Percentiles rank a stretch among this genome's conserved stretches.
Conservation (phyloP, 2,888 invertebrate species). For the Sisyra terminalis region DNA sequence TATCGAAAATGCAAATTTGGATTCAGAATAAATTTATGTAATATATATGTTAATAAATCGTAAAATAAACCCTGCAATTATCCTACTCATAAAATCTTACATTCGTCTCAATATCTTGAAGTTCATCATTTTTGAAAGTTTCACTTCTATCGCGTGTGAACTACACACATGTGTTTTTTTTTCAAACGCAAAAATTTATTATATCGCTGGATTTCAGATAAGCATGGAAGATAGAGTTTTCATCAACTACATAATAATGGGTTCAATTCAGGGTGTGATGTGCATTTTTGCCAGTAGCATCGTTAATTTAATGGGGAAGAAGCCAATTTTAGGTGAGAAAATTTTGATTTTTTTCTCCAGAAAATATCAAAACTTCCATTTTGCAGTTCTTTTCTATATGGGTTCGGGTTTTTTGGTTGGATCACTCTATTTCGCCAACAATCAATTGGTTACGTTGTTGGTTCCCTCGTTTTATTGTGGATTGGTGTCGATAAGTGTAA, state of each 20-base stretch:
- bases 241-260: constrained; percentile 50
- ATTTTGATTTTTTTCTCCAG: background rate
- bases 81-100: too few relatives aligned
- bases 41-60: too few relatives aligned
- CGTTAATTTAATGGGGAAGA: constrained; percentile 34
- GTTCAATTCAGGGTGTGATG: constrained; percentile 40
- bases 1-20: too few relatives aligned
- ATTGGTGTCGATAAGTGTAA: constrained; percentile 2
- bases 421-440: constrained; percentile 4
- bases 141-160: too few relatives aligned
- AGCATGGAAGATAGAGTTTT: constrained; percentile 32
- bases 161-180: too few relatives aligned
- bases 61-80: too few relatives aligned
- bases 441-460: constrained; percentile 2
- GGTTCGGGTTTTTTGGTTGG: constrained; percentile 6
- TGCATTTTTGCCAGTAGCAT: constrained; percentile 41
- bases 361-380: constrained; percentile 4
- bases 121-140: too few relatives aligned
- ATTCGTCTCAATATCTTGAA: too few relatives aligned
- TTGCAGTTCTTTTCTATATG: constrained; percentile 17
- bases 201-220: constrained; percentile 20
- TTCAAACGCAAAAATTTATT: too few relatives aligned
- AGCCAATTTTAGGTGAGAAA: constrained; percentile 21
- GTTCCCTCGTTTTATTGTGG: constrained; percentile 4
- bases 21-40: too few relatives aligned